Conservation (phyloP, 2,113 vertebrate species). For the Epinephelus lanceolatus region DNA sequence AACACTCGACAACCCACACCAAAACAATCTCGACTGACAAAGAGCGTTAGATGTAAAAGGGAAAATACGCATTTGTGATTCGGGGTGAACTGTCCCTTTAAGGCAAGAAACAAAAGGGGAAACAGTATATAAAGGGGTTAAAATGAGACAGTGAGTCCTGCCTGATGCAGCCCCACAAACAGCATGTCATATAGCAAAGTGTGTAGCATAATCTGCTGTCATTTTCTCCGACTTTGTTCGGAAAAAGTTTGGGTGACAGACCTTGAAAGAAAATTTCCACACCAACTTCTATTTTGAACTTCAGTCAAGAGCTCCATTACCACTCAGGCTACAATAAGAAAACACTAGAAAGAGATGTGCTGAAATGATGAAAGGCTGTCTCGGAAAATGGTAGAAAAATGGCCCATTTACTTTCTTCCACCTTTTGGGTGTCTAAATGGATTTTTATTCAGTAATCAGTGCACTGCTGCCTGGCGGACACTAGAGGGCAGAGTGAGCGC, state of each 20-base stretch:
- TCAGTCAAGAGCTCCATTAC: conserved; percentile 81
- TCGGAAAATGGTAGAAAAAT: conserved; percentile 84
- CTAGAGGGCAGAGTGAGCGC: conserved; percentile 83
- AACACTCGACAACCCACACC: too few relatives aligned
- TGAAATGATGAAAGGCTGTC: conserved; percentile 85
- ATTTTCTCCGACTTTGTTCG: conserved; percentile 50
- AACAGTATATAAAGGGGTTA: not conserved
- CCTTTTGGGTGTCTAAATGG: conserved; percentile 70
- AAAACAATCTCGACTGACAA: too few relatives aligned
- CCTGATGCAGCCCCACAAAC: conserved; percentile 10
- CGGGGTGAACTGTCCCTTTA: too few relatives aligned
- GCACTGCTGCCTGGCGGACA: conserved; percentile 54
- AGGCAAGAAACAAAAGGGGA: not conserved
- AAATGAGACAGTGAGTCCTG: conserved; percentile 6
- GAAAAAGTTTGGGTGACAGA: conserved; percentile 59
- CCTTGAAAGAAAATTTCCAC: conserved; percentile 56
- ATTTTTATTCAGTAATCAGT: conserved; percentile 57
- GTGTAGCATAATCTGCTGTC: conserved; percentile 30
- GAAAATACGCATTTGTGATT: too few relatives aligned
- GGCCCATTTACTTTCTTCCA: conserved; percentile 82
- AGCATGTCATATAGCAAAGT: not conserved
- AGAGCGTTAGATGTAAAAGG: too few relatives aligned
- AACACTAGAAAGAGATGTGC: conserved; percentile 75
- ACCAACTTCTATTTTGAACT: conserved; percentile 72
- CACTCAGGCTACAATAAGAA: conserved; percentile 70